Evolutionary conservation across 2,113 vertebrate species (phyloP).

Genomic region (Sapayoa aenigma): DNA sequence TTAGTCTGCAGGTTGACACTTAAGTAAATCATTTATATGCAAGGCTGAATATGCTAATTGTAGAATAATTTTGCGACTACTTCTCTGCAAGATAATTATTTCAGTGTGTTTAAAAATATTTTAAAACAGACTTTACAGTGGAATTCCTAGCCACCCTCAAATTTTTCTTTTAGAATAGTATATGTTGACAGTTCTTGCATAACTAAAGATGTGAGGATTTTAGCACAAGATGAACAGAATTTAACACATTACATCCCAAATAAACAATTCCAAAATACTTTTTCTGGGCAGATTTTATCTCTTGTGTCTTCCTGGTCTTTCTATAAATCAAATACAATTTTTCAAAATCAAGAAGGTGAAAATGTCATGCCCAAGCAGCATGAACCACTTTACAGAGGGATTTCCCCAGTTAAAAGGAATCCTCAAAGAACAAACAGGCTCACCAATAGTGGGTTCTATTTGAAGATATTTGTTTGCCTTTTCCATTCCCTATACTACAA

Average conservation of each 20-base stretch:
- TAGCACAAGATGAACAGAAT: not conserved
- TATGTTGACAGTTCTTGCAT: not conserved
- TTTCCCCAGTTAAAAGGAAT: not conserved
- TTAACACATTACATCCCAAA: not conserved
- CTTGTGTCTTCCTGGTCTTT: not conserved
- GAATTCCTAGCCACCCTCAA: not conserved
- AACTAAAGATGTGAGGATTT: not conserved
- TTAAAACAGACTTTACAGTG: not conserved
- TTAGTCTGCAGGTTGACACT: conserved; percentile 57
- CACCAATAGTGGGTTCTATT: not conserved
- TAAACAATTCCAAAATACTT: not conserved
- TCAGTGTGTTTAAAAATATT: conserved; percentile 27
- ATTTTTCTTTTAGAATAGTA: not conserved
- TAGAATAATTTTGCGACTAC: conserved; percentile 32
- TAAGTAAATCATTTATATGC: conserved; percentile 64
- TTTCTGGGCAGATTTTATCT: not conserved
- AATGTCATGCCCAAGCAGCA: not conserved
- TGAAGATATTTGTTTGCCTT: not conserved
- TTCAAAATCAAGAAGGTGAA: not conserved
- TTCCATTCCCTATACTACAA: not conserved
- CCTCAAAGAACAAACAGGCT: not conserved
- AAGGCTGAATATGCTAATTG: conserved; percentile 60
- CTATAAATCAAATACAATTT: not conserved
- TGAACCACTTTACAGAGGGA: not conserved
- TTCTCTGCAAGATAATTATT: conserved; percentile 42